Conservation (phyloP, 2,888 invertebrate species). For the Drosophila barbarae region DNA sequence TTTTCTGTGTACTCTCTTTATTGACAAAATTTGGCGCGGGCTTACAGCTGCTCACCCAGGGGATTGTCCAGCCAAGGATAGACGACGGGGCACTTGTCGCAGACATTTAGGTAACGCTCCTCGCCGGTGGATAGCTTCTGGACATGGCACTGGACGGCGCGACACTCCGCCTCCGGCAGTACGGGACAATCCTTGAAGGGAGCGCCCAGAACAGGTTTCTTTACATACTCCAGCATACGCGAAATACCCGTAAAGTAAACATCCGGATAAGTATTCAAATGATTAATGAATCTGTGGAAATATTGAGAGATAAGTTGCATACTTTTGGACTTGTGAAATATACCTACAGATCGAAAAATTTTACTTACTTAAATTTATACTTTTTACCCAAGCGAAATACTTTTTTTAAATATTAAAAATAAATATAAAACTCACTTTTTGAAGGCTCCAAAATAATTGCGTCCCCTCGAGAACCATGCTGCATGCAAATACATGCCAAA, state of each 20-base stretch:
- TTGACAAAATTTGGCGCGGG: constrained; percentile 15
- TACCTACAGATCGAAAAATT: background rate
- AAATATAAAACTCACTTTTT: constrained; percentile 67
- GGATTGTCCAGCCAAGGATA: constrained; percentile 83
- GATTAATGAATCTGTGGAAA: constrained; percentile 81
- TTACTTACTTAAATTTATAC: background rate
- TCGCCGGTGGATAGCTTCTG: constrained; percentile 71
- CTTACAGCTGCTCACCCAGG: constrained; percentile 74
- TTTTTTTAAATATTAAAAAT: background rate
- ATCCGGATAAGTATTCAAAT: constrained; percentile 81
- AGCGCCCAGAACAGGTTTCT: constrained; percentile 72
- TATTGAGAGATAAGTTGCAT: background rate
- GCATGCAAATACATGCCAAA: constrained; percentile 12
- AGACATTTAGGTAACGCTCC: constrained; percentile 81
- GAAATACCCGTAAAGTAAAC: constrained; percentile 82
- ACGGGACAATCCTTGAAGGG: constrained; percentile 74
- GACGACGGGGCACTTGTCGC: constrained; percentile 80
- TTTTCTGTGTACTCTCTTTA: constrained; percentile 50
- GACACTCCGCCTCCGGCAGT: constrained; percentile 63
- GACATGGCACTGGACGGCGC: constrained; percentile 70
- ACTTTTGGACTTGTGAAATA: background rate
- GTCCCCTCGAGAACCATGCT: constrained; percentile 81
- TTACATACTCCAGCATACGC: constrained; percentile 74
- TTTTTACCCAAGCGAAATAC: background rate
- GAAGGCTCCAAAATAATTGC: constrained; percentile 81